Conservation (phyloP, 2,888 invertebrate genomes). For the Tinea pellionella region DNA sequence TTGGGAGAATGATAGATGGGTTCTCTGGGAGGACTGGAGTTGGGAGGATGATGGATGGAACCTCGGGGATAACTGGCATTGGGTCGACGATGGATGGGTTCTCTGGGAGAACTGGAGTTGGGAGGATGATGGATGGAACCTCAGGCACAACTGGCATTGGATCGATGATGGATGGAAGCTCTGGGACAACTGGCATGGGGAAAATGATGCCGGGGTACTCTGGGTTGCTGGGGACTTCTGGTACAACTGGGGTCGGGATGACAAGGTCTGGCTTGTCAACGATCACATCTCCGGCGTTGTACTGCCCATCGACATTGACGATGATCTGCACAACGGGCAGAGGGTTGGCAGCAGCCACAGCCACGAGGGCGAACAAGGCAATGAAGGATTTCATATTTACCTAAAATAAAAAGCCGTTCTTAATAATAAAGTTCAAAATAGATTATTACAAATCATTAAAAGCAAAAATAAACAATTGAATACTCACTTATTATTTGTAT, state of each 20-base stretch:
- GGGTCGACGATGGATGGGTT: conserved; percentile 11
- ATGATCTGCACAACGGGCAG: conserved; percentile 35
- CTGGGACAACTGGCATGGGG: conserved; percentile 1
- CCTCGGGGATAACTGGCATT: conserved; percentile 14
- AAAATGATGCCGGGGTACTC: neutral
- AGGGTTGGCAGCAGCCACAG: conserved; percentile 34
- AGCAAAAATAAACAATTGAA: neutral
- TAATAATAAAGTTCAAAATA: neutral
- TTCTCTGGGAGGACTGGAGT: conserved; percentile 8
- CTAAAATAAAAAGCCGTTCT: neutral
- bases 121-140: conserved; percentile 13
- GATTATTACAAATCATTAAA: neutral
- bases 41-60: conserved; percentile 15
- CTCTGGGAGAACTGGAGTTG: conserved; percentile 16
- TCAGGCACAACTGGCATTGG: conserved; percentile 16
- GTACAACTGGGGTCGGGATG: neutral
- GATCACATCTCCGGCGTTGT: conserved; percentile 18
- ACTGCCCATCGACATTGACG: conserved; percentile 33
- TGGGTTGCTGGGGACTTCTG: neutral
- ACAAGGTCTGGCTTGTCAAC: conserved; percentile 15
- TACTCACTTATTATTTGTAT: neutral
- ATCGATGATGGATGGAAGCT: conserved; percentile 14
- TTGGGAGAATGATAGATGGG: conserved; percentile 17
- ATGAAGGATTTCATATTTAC: conserved; percentile 33
- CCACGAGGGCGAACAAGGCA: conserved; percentile 32